These are phyloP conservation scores for Sesamia nonagrioides DNA, from an alignment of 1,140 invertebrate genomes.

Conservation along the genomic window DNA sequence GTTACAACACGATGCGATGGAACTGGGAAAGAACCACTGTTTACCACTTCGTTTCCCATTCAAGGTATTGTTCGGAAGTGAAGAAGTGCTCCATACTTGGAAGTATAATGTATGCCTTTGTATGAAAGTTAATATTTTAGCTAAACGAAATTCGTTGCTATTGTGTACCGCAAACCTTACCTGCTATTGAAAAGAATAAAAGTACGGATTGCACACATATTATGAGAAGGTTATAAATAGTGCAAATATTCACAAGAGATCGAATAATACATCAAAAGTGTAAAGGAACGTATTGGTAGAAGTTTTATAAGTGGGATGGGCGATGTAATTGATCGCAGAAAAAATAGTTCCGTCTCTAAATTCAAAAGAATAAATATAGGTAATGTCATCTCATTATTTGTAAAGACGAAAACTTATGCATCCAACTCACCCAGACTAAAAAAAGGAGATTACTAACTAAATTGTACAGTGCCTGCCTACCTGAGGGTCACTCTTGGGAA, in stretches of 20 bases:
- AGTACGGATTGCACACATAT: slow-evolving; percentile 79
- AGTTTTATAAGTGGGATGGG: slow-evolving; percentile 76
- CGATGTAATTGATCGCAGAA: slow-evolving; percentile 80
- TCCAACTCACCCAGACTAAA: no score
- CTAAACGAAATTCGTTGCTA: slow-evolving; percentile 78
- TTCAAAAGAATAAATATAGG: not conserved
- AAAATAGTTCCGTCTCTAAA: slow-evolving; percentile 54
- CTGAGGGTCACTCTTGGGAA: not conserved
- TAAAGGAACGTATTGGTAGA: slow-evolving; percentile 57
- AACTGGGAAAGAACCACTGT: slow-evolving; percentile 79
- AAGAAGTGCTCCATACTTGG: slow-evolving; percentile 82
- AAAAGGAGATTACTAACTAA: no score
- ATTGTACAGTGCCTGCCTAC: not conserved
- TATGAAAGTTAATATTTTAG: slow-evolving; percentile 86
- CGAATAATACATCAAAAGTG: slow-evolving; percentile 64
- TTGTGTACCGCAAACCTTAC: slow-evolving; percentile 79
- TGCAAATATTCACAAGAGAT: slow-evolving; percentile 67
- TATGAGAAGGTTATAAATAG: slow-evolving; percentile 74
- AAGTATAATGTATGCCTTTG: slow-evolving; percentile 86
- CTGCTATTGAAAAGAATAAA: slow-evolving; percentile 78
- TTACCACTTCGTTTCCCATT: slow-evolving; percentile 86
- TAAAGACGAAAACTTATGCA: no score
- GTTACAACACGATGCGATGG: slow-evolving; percentile 59
- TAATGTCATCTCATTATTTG: not conserved
- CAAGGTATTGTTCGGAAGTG: slow-evolving; percentile 85